Base-by-base conservation (phyloP, 2,888 invertebrate species). In the Tachina fera region DNA sequence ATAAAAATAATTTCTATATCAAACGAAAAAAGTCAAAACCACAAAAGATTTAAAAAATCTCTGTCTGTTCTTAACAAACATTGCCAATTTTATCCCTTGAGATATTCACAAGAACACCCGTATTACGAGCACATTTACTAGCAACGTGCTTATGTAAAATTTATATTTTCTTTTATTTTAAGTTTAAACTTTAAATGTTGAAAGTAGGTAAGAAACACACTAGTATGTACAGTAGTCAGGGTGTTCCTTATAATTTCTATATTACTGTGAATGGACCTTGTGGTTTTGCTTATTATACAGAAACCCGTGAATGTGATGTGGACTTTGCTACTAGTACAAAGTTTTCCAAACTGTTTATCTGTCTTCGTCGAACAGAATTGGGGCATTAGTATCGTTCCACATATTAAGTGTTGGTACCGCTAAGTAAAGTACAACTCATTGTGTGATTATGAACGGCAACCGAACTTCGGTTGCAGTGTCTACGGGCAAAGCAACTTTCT, bases 31-130 rank as follows among this genome's bases (percentile, higher is more conserved):
- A 71, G 16, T 68, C 68, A 77, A 84, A 74, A 84, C 84, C 84
- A 81, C 84, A 84, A 81, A 81, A 77, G 72, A 77, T 81, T 84
- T 77, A 74, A 77, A 79, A 84, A 84, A 81, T 81, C 81, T 81
- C 81, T 81, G 81, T 84, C 81, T 84, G 81, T 77, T 68, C 49
- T 68, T 53, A 77, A 77, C 84, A 81, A 84, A 84, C 72, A 81
- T 84, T 84, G 77, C 81, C 84, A 84, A 81, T 77, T 80, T 53
- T 72, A 72, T 76, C 58, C 71, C 65, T 61, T 84, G 70, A 72
- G 74, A 72, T 13, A 58, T 49, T 77, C 51, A 72, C 65, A 83
- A 72, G 61, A 47, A 72, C 45, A 61, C 83, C 83, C 83, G 77
- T 83, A 78, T 83, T 47, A 49, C n/a, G 13, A 22, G n/a, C 2